Evolutionary conservation across 2,797 vertebrate species (phyloP).

Genomic region (Hybognathus amarus): DNA sequence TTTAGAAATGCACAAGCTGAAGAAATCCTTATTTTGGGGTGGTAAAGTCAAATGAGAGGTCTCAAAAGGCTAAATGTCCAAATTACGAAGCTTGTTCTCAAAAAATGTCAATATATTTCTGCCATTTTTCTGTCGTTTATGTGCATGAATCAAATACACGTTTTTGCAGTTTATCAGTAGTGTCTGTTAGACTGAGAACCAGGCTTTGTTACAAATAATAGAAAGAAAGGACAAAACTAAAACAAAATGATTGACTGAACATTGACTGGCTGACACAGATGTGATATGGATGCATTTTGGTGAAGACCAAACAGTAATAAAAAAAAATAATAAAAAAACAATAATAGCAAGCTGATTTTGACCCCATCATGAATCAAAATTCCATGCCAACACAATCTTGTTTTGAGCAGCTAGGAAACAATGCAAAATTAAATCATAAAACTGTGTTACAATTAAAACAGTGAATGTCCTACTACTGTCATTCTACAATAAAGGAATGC

Average conservation of each 20-base stretch:
- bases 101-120: not conserved
- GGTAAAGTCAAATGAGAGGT: no score
- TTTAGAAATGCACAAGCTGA: not conserved
- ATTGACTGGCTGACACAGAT: conserved; percentile 66
- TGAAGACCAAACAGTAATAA: conserved; percentile 74
- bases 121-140: conserved; percentile 15
- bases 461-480: conserved; percentile 60
- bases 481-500: conserved; percentile 63
- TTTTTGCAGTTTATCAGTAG: conserved; percentile 47
- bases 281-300: conserved; percentile 74
- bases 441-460: no score
- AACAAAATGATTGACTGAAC: conserved; percentile 39
- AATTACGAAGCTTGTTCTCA: not conserved
- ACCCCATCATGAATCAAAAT: conserved; percentile 74
- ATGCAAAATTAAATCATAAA: conserved; percentile 78
- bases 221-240: conserved; percentile 35
- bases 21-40: not conserved
- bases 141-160: conserved; percentile 44
- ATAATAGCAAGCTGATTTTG: conserved; percentile 75
- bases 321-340: conserved; percentile 75
- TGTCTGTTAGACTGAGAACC: conserved; percentile 24
- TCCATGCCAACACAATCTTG: conserved; percentile 78
- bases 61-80: not conserved
- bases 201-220: conserved; percentile 54
- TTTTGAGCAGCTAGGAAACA: conserved; percentile 72